Conservation (phyloP, 2,797 vertebrate species). For the Botia almorhae region DNA sequence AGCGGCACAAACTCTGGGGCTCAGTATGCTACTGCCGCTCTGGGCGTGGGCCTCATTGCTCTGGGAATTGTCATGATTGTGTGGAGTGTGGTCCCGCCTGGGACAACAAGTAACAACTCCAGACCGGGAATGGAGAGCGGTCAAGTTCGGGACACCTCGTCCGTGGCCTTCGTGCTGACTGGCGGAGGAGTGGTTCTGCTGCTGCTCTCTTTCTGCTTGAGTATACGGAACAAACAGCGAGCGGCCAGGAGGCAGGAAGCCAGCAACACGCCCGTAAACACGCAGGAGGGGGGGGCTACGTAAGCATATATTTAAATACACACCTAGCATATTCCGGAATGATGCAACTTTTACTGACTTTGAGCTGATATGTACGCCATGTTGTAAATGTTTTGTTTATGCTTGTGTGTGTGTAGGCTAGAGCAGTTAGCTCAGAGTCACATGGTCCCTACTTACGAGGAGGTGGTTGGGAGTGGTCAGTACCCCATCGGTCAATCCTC, state of each 20-base stretch:
- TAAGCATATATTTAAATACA: constrained; percentile 62
- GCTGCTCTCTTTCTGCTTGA: constrained; percentile 89
- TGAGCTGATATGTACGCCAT: constrained; percentile 57
- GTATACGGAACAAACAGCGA: constrained; percentile 85
- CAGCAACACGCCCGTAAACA: neutral
- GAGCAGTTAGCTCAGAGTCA: constrained; percentile 77
- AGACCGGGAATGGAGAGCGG: constrained; percentile 30
- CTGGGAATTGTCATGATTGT: constrained; percentile 94
- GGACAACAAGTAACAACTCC: constrained; percentile 70
- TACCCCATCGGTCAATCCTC: constrained; percentile 76
- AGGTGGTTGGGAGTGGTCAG: constrained; percentile 84
- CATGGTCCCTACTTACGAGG: constrained; percentile 92
- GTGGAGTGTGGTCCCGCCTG: constrained; percentile 89
- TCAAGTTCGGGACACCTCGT: constrained; percentile 82
- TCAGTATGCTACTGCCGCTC: constrained; percentile 91
- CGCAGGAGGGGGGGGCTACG: constrained; percentile 63
- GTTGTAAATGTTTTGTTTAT: constrained; percentile 24
- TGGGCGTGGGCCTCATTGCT: constrained; percentile 91
- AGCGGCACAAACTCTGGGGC: constrained; percentile 81
- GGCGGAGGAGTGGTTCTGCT: constrained; percentile 86
- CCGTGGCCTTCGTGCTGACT: constrained; percentile 90
- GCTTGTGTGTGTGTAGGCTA: constrained; percentile 63
- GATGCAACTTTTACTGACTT: neutral
- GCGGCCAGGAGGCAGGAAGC: constrained; percentile 64
- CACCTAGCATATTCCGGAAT: constrained; percentile 1